Evolutionary conservation across 1,140 invertebrate species (phyloP), one percentile per base, ranked within the genome.

Genomic region (Caerostris extrusa): DNA sequence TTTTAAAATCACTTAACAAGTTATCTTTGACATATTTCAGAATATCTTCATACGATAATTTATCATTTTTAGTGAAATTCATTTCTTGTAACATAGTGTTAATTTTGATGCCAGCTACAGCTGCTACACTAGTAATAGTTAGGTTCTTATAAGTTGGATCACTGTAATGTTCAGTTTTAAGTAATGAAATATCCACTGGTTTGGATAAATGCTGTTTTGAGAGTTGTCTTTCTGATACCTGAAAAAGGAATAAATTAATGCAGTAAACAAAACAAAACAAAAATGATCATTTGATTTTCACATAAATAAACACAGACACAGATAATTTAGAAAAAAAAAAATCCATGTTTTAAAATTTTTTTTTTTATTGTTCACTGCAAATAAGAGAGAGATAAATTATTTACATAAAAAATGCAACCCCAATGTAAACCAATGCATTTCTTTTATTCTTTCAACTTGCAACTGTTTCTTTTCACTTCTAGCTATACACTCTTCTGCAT

Each of bases 71-170:
- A n/a, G 82, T 55, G 19, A 88, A 89, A 60, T 91, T 91, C 90
- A 91, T 81, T 6, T 67, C 71, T 71, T 93, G 94, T 5, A 94
- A 55, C 77, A 93, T 93, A 14, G 85, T 91, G 56, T 93, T 94
- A 7, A 94, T 93, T 83, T 94, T 94, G 19, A 94, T 90, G 5
- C 85, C 94, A 69, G 86, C 91, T 67, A 94, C 81, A 53, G 94
- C 82, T 14, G 91, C 94, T 53, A 93, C 91, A 85, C 91, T 92
- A 53, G 94, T 61, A 69, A 94, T 92, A 17, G 85, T 90, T 8
- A 94, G 61, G 53, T 94, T 94, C 17, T 90, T 82, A 60, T 90
- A 67, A 3, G 56, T 67, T 14, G 12, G 71, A 83, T 82, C 81
- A 77, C 58, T 81, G 17, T 61, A 91, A 53, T 56, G 90, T 8